phyloP scores from a whole-genome alignment of 1,140 invertebrate species.

The Drosophila eugracilis region DNA sequence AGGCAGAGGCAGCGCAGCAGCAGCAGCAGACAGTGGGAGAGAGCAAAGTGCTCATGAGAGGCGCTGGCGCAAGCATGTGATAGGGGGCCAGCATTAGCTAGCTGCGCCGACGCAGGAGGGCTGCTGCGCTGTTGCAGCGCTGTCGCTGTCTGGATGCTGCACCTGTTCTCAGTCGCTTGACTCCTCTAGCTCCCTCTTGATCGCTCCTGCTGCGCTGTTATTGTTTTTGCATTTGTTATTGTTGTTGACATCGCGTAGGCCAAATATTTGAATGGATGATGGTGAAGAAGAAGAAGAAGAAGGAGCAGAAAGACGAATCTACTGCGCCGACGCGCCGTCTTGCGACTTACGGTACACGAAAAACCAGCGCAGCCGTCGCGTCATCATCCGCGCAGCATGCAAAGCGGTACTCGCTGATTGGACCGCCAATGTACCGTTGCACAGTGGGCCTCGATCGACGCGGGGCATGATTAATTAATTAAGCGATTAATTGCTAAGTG shows the following conservation, averaged over 20 bases:
- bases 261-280: slow-evolving; percentile 66
- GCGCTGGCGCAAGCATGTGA: too few relatives aligned
- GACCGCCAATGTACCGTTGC: slow-evolving; percentile 69
- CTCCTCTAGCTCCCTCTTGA: slow-evolving; percentile 1
- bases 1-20: slow-evolving; percentile 3
- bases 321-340: too few relatives aligned
- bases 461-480: slow-evolving; percentile 36
- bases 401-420: slow-evolving; percentile 75
- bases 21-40: slow-evolving; percentile 18
- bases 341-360: slow-evolving; percentile 57
- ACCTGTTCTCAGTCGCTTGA: slow-evolving; percentile 36
- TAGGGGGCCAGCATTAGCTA: slow-evolving; percentile 29
- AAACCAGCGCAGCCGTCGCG: not conserved
- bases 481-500: slow-evolving; percentile 14
- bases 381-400: slow-evolving; percentile 53
- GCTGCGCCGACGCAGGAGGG: slow-evolving; percentile 48
- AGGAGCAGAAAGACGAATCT: too few relatives aligned
- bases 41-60: too few relatives aligned
- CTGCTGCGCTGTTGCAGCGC: not conserved
- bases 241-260: slow-evolving; percentile 70
- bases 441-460: slow-evolving; percentile 46
- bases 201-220: slow-evolving; percentile 27
- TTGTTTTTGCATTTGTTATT: slow-evolving; percentile 6
- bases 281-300: slow-evolving; percentile 3
- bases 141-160: slow-evolving; percentile 36